Conservation (phyloP, 1,140 invertebrate species). For the Drosophila nigromelanica region DNA sequence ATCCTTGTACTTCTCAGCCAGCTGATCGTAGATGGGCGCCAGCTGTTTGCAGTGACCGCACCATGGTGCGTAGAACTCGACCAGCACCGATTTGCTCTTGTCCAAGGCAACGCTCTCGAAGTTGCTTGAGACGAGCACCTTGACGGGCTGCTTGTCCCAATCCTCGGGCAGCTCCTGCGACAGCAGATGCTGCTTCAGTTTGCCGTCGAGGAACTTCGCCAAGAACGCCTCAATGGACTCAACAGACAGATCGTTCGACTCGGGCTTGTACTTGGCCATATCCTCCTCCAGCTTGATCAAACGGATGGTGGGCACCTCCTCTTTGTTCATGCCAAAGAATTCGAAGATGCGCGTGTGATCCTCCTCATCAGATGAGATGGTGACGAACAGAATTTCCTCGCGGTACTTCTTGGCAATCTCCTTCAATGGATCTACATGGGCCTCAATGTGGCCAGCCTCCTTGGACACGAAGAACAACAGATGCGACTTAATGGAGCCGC, state of each 20-base stretch:
- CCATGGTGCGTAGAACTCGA: constrained; percentile 99
- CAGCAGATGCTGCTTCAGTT: constrained; percentile 96
- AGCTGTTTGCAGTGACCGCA: constrained; percentile 98
- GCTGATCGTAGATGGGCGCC: constrained; percentile 96
- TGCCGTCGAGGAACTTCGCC: constrained; percentile 94
- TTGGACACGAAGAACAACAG: constrained; percentile 97
- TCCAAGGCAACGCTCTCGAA: constrained; percentile 97
- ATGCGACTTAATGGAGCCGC: constrained; percentile 98
- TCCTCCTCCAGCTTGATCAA: constrained; percentile 98
- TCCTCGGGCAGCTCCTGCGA: constrained; percentile 97
- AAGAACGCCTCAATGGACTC: constrained; percentile 94
- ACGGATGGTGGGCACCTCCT: constrained; percentile 95
- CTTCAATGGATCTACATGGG: constrained; percentile 90
- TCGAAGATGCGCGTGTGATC: constrained; percentile 98
- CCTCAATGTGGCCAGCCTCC: constrained; percentile 92
- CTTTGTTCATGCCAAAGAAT: constrained; percentile 99
- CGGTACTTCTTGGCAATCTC: constrained; percentile 94
- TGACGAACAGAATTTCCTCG: constrained; percentile 97
- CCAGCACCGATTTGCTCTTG: constrained; percentile 95
- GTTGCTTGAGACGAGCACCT: constrained; percentile 97
- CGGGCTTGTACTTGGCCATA: constrained; percentile 99
- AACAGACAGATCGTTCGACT: constrained; percentile 89
- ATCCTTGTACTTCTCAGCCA: constrained; percentile 92
- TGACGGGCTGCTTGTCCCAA: constrained; percentile 98
- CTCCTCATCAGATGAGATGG: constrained; percentile 96